Base-by-base conservation (phyloP, 1,140 invertebrate species). In the Listronotus oregonensis region DNA sequence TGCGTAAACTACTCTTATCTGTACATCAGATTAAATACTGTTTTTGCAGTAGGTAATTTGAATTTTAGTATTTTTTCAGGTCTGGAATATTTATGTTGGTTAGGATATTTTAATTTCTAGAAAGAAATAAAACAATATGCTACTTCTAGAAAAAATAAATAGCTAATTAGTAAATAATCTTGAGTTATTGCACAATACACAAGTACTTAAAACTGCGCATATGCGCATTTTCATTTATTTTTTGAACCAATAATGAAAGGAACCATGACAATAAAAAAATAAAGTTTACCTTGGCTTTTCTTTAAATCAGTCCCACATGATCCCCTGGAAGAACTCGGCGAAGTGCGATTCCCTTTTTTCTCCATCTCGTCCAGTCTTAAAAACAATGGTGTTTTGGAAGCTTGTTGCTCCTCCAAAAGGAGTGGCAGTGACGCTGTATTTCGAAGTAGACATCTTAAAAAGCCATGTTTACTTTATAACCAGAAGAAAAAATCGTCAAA, bases 391-490 rank as follows among this genome's bases (percentile, higher is more conserved):
- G 57, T 70, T 70, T 67, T 74, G 71, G 78, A 76, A 79, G 80
- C 80, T 81, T 75, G 79, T 71, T 77, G 82, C 81, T 82, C 86
- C 87, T 89, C 87, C 88, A 83, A 84, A 82, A 82, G 86, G 86
- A 89, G 88, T 86, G 82, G 83, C 80, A 77, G 83, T 80, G 77
- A 81, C 81, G 79, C 77, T 76, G 81, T 83, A 80, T 79, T 85
- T 85, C 83, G 85, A 78, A 77, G 80, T 80, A 86, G 84, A 88
- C 89, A 90, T 90, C 84, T 89, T 88, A 91, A 85, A 85, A 90
- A 89, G 87, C 88, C 89, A 90, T 91, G 86, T 88, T 88, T 88
- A 82, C 81, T 75, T 79, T 79, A n/a, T 69, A 78, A 77, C 76
- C 78, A 78, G 80, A 80, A 80, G 79, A 82, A 82, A 84, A 82